Evolutionary conservation across 2,113 vertebrate genomes (phyloP), one percentile per base, ranked within the genome.

Genomic region (Scomber japonicus): DNA sequence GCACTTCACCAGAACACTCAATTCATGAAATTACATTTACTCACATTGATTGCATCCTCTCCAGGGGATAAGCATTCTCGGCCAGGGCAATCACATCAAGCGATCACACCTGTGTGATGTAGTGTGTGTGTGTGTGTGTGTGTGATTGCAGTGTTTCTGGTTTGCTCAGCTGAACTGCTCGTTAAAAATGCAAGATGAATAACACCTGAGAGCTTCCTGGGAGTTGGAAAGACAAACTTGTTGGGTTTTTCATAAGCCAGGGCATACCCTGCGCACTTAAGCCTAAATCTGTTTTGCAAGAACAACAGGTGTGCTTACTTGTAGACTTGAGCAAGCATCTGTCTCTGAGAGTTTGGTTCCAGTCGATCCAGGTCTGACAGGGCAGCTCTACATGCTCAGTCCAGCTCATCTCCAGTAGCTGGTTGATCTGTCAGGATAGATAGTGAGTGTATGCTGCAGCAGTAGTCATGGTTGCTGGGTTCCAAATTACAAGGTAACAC

Each of bases 401-500:
- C 5, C n/a, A 44, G 30, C 48, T 17, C 5, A 31, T 35, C 24
- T 27, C 16, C 11, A 31, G 61, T n/a, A 14, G 24, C 35, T 40
- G 35, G 35, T 9, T 40, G 35, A 1, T 40, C 27, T 64, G 61
- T 19, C 13, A 27, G 53, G 14, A 30, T 11, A 53, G 27, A 27
- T 21, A 40, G 63, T 45, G 31, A 27, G 30, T 48, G 15, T 11
- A 50, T 40, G 35, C 35, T 40, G 19, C 70, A 62, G 57, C 27
- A 35, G 48, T 40, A 13, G 50, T 54, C 35, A 82, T 82, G 80
- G 30, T n/a, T 16, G 10, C 60, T 63, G 45, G 62, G 50, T 16
- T 67, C 14, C 55, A 59, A 1, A 11, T 86, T 17, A 19, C 5
- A 50, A 75, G 84, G 84, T 82, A 46, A 4, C 12, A 44, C 10